Evolutionary conservation across 2,797 vertebrate species (phyloP).

Genomic region (Sylvilagus floridanus): DNA sequence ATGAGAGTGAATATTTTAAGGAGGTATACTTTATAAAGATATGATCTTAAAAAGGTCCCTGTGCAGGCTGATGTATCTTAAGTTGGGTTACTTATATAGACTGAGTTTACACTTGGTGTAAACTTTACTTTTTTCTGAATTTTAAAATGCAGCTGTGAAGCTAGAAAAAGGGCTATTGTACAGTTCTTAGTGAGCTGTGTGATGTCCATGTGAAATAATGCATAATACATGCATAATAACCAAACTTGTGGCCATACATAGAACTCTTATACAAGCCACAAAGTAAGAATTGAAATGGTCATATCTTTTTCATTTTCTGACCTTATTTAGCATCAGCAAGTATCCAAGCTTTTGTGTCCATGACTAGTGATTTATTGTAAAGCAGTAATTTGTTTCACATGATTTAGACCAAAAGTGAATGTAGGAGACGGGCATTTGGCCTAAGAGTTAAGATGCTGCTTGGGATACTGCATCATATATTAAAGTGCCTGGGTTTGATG

Average conservation of each 20-base stretch:
- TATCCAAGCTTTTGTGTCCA: constrained; percentile 17
- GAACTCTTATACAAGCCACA: background rate
- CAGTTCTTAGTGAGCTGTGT: constrained; percentile 30
- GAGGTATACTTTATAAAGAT: constrained; percentile 33
- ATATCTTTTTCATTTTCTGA: background rate
- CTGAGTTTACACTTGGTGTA: constrained; percentile 1
- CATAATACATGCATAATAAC: background rate
- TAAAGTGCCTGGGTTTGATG: no score
- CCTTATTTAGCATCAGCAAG: constrained; percentile 53
- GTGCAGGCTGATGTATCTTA: background rate
- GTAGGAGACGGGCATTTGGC: no score
- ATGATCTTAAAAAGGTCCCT: background rate
- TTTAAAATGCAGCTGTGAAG: constrained; percentile 54
- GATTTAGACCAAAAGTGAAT: constrained; percentile 29
- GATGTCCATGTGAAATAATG: background rate
- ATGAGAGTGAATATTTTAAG: background rate
- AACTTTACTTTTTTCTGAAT: constrained; percentile 50
- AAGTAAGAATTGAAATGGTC: constrained; percentile 32
- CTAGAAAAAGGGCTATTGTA: constrained; percentile 25
- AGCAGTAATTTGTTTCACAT: constrained; percentile 23
- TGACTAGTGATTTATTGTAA: constrained; percentile 21
- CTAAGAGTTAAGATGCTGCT: no score
- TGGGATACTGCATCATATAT: no score
- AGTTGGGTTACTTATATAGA: constrained; percentile 16
- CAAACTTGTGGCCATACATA: background rate